A percentile compares a stretch with the other conserved stretches of the same genome.
These are phyloP conservation scores for Arenicola marina DNA, from an alignment of 2,888 invertebrate genomes.

Conservation along the genomic window DNA sequence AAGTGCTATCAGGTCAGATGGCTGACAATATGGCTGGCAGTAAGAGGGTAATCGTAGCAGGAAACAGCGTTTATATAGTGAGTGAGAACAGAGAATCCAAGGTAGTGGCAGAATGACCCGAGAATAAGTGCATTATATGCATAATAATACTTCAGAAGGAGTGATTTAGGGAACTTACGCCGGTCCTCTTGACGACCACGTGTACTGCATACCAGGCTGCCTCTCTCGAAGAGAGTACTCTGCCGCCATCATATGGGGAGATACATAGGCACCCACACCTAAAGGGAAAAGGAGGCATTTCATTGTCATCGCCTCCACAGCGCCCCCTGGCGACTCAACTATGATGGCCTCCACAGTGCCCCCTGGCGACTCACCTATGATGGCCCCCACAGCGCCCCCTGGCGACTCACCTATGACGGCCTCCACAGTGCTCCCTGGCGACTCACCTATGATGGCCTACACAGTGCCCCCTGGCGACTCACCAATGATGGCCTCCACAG, in stretches of 20 bases:
- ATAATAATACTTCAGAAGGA: too few relatives aligned
- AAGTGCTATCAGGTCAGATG: too few relatives aligned
- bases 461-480: constrained; percentile 68
- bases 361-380: too few relatives aligned
- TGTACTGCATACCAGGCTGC: constrained; percentile 81
- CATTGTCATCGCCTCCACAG: constrained; percentile 69
- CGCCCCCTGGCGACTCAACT: constrained; percentile 72
- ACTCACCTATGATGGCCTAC: constrained; percentile 71
- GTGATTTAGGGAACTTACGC: constrained; percentile 45
- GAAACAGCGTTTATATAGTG: neutral
- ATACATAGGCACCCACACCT: constrained; percentile 95
- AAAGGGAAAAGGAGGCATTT: too few relatives aligned
- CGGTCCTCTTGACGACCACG: constrained; percentile 68
- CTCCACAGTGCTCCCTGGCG: too few relatives aligned
- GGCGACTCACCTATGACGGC: constrained; percentile 83
- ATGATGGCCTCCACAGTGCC: too few relatives aligned
- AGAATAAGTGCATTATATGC: too few relatives aligned
- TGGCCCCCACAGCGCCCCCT: constrained; percentile 56
- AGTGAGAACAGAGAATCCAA: too few relatives aligned
- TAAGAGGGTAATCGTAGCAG: too few relatives aligned
- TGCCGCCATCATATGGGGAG: constrained; percentile 95
- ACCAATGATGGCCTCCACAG: too few relatives aligned
- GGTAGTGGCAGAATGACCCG: too few relatives aligned
- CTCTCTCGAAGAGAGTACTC: constrained; percentile 89
- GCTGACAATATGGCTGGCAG: too few relatives aligned